Percentiles rank a stretch among this genome's conserved stretches.
Conservation (phyloP, 1,140 invertebrate genomes). For the Colletes latitarsis region DNA sequence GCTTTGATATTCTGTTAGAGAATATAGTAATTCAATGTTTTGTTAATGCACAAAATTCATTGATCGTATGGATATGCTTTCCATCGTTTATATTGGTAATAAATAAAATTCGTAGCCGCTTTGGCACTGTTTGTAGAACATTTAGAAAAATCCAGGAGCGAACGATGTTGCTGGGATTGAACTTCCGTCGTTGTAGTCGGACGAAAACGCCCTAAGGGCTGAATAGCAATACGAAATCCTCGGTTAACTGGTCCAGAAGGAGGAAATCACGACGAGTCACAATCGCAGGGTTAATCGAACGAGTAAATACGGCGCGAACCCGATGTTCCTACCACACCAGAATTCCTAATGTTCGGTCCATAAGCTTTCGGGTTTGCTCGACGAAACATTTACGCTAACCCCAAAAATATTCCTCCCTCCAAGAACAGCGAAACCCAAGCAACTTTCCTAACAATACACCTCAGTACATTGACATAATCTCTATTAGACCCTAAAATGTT, state of each 20-base stretch:
- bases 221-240: constrained; percentile 34
- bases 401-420: not conserved
- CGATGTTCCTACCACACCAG: constrained; percentile 42
- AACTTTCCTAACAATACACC: not conserved
- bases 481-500: not conserved
- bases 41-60: too few species aligned
- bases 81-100: too few species aligned
- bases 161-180: not conserved
- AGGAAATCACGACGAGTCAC: constrained; percentile 52
- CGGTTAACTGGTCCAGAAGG: constrained; percentile 49
- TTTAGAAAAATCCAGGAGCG: too few species aligned
- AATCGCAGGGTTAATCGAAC: constrained; percentile 55
- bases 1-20: too few species aligned
- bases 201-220: constrained; percentile 1
- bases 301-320: constrained; percentile 48
- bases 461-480: too few species aligned
- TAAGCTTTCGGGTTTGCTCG: not conserved
- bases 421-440: not conserved
- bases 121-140: too few species aligned
- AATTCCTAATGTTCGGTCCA: constrained; percentile 54
- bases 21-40: too few species aligned
- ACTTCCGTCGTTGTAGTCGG: not conserved
- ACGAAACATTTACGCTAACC: not conserved
- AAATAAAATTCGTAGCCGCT: too few species aligned
- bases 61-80: too few species aligned